Percentiles rank a stretch among this genome's conserved stretches.
phyloP scores from a whole-genome alignment of 2,797 vertebrate genomes.

The Alcedo atthis region DNA sequence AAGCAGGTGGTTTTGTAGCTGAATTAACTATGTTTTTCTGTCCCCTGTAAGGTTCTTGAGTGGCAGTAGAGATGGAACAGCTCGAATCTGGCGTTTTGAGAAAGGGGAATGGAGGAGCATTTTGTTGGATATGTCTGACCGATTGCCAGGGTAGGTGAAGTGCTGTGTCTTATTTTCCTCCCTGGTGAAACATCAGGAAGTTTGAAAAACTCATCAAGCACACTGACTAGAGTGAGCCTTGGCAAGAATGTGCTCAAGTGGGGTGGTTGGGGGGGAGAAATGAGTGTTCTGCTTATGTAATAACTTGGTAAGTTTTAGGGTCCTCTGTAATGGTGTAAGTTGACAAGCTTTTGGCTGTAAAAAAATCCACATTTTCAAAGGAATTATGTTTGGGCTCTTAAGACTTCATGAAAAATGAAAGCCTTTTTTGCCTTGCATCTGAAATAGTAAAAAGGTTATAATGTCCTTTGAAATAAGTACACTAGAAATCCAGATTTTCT shows the following conservation, averaged over 20 bases:
- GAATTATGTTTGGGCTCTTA: not conserved
- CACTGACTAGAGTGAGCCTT: not conserved
- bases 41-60: slow-evolving; percentile 89
- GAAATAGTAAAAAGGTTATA: not conserved
- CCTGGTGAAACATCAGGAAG: not conserved
- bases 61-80: slow-evolving; percentile 95
- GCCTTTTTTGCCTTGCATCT: not conserved
- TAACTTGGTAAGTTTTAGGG: not conserved
- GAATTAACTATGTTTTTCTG: not conserved
- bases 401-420: not conserved
- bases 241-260: not conserved
- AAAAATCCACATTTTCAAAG: not conserved
- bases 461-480: not conserved
- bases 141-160: slow-evolving; percentile 85
- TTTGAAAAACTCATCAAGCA: not conserved
- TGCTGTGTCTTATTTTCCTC: not conserved
- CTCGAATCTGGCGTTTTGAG: slow-evolving; percentile 92
- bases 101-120: slow-evolving; percentile 92
- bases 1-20: not conserved
- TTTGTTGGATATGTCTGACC: slow-evolving; percentile 91
- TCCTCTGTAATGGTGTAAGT: not conserved
- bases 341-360: not conserved
- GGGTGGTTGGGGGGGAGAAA: not conserved
- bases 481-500: not conserved
- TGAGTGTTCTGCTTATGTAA: not conserved